Percentiles rank a stretch among this genome's conserved stretches.
Evolutionary conservation across 2,888 invertebrate species (phyloP).

Genomic region (Spilosoma lubricipeda): DNA sequence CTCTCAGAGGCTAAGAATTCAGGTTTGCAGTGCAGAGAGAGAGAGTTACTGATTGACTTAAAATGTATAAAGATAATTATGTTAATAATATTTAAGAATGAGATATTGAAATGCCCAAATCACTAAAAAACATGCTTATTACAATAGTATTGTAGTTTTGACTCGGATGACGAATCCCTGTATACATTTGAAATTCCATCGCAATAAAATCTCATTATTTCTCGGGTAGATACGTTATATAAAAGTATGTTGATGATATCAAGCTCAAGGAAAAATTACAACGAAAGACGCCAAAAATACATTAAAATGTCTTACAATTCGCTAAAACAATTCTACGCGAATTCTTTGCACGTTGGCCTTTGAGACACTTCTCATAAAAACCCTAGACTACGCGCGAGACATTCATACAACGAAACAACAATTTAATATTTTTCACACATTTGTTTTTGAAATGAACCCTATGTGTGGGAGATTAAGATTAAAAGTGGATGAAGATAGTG

Average conservation of each 20-base stretch:
- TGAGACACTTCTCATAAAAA: slow-evolving; percentile 78
- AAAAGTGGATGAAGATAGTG: slow-evolving; percentile 43
- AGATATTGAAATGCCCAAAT: neutral
- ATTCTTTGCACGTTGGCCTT: slow-evolving; percentile 69
- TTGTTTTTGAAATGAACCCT: slow-evolving; percentile 60
- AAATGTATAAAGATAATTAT: no score
- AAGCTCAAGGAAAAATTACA: slow-evolving; percentile 47
- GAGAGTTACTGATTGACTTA: neutral
- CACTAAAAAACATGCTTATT: neutral
- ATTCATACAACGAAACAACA: slow-evolving; percentile 67
- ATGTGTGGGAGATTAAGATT: slow-evolving; percentile 54
- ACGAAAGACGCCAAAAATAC: slow-evolving; percentile 53
- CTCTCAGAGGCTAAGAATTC: no score
- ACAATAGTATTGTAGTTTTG: slow-evolving; percentile 2
- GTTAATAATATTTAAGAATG: neutral
- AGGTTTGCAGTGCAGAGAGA: neutral
- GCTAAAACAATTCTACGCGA: slow-evolving; percentile 61
- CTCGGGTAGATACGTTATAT: slow-evolving; percentile 22
- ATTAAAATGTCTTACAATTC: slow-evolving; percentile 56
- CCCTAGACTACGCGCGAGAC: slow-evolving; percentile 80
- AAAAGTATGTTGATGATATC: slow-evolving; percentile 29
- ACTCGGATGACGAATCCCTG: slow-evolving; percentile 9
- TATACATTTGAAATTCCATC: slow-evolving; percentile 15
- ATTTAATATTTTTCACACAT: slow-evolving; percentile 44
- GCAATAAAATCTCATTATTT: slow-evolving; percentile 11